These are phyloP conservation scores for Dendroctonus valens DNA, from an alignment of 1,140 invertebrate species.

Conservation along the genomic window DNA sequence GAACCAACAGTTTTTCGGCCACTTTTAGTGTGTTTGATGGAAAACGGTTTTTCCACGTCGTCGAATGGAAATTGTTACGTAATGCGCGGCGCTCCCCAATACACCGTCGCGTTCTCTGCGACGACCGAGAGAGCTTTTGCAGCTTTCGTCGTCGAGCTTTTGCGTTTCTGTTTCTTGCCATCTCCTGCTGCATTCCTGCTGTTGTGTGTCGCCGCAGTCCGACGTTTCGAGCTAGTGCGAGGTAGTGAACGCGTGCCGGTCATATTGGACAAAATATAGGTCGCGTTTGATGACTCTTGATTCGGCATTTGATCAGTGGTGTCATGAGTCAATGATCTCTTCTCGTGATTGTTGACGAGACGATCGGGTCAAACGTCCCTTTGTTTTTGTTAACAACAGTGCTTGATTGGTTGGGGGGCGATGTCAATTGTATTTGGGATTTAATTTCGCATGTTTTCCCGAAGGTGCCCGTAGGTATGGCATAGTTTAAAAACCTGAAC, in stretches of 20 bases:
- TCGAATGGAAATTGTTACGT: conserved; percentile 11
- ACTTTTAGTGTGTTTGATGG: too few relatives aligned
- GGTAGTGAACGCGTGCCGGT: conserved; percentile 11
- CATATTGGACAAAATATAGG: conserved; percentile 24
- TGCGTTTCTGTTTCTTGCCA: conserved; percentile 10
- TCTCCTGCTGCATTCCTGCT: conserved; percentile 22
- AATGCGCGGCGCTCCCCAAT: conserved; percentile 19
- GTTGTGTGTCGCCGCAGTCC: conserved; percentile 14
- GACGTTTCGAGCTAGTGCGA: conserved; percentile 11
- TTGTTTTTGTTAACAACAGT: too few relatives aligned
- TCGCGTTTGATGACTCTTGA: conserved; percentile 15
- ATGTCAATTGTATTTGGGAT: too few relatives aligned
- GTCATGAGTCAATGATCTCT: conserved; percentile 19
- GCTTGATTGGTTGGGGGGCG: too few relatives aligned
- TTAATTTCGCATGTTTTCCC: too few relatives aligned
- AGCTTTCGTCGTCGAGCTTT: conserved; percentile 15
- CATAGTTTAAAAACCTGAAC: too few relatives aligned
- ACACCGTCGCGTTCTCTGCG: conserved; percentile 15
- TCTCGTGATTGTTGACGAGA: background rate
- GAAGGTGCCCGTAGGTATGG: too few relatives aligned
- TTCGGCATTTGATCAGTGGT: conserved; percentile 15
- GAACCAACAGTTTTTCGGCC: too few relatives aligned
- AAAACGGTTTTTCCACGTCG: background rate
- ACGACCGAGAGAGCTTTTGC: conserved; percentile 21
- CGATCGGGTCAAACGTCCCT: background rate